Evolutionary conservation across 2,113 vertebrate genomes (phyloP).

Genomic region (Tamias sibiricus): DNA sequence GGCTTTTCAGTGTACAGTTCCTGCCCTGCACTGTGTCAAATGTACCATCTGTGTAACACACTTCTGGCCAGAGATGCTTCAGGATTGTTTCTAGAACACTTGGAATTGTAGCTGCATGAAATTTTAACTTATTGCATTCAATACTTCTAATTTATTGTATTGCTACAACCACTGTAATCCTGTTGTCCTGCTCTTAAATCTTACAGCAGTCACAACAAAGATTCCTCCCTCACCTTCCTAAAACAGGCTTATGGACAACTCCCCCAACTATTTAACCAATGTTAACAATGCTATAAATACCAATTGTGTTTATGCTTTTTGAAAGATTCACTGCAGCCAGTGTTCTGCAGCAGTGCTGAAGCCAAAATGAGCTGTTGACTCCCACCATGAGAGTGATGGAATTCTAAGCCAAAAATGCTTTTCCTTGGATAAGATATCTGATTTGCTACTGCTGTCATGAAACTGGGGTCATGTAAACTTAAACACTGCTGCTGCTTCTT

Average conservation of each 20-base stretch:
- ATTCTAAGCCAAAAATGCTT: constrained; percentile 87
- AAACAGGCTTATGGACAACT: constrained; percentile 75
- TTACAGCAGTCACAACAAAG: constrained; percentile 78
- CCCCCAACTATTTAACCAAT: constrained; percentile 87
- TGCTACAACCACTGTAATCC: constrained; percentile 61
- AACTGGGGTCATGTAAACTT: constrained; percentile 87
- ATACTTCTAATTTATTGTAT: constrained; percentile 72
- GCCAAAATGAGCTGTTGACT: constrained; percentile 86
- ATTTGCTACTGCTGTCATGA: constrained; percentile 88
- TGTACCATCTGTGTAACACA: constrained; percentile 81
- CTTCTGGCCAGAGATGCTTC: constrained; percentile 77
- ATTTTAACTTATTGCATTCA: constrained; percentile 64
- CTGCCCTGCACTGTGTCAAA: constrained; percentile 77
- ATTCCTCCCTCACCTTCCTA: constrained; percentile 79
- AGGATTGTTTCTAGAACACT: constrained; percentile 70
- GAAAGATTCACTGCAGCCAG: constrained; percentile 88
- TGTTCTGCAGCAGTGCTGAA: constrained; percentile 80
- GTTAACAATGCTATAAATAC: constrained; percentile 89
- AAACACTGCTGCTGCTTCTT: constrained; percentile 84
- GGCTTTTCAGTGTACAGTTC: constrained; percentile 79
- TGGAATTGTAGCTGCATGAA: constrained; percentile 61
- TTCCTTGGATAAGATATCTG: constrained; percentile 87
- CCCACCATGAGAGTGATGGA: constrained; percentile 84
- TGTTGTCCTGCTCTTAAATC: constrained; percentile 74
- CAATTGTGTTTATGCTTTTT: constrained; percentile 86